Evolutionary conservation across 1,140 invertebrate species (phyloP), one percentile per base, ranked within the genome.

Genomic region (Calliphora vicina): DNA sequence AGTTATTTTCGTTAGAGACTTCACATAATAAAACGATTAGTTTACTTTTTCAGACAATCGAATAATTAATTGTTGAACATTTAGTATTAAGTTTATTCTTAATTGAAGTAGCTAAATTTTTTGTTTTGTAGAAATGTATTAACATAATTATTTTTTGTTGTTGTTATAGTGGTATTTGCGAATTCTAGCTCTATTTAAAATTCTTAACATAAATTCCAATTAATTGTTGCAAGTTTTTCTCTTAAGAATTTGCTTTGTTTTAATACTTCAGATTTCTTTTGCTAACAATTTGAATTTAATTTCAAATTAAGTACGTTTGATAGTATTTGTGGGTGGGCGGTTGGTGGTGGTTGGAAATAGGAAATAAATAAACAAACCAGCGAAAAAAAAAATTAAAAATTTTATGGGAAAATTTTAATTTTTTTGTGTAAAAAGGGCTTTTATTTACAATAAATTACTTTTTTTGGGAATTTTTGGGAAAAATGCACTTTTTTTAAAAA

Each of bases 151-250:
- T 35, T 35, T 35, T 35, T 35, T 35, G 0, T 35, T 35, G 35
- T 35, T 35, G 35, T 10, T 8, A 35, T 35, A 35, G 35, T 35
- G 35, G 6, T 35, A 35, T 35, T 35, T 35, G 6, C 6, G 10
- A 35, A 10, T 2, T 8, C 35, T 10, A 35, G 10, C 35, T 35
- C 61, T 67, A 67, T 67, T 67, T 67, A 67, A 67, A 67, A 67
- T 67, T 67, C 61, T 67, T 23, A 67, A 67, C 61, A 67, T 67
- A 67, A 67, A 67, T 67, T 67, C 23, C 61, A 67, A 67, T 67
- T 67, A 67, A 67, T 67, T 67, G 61, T 67, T 67, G 20, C 20
- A 67, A 67, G n/a, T 23, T 67, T 35, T 35, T 67, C n/a, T 67
- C 61, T 25, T 12, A 67, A 67, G 20, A 23, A 23, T 12, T 50